Percentiles rank a stretch among this genome's conserved stretches.
Evolutionary conservation across 2,888 invertebrate genomes (phyloP).

Genomic region (Campaea margaritaria): DNA sequence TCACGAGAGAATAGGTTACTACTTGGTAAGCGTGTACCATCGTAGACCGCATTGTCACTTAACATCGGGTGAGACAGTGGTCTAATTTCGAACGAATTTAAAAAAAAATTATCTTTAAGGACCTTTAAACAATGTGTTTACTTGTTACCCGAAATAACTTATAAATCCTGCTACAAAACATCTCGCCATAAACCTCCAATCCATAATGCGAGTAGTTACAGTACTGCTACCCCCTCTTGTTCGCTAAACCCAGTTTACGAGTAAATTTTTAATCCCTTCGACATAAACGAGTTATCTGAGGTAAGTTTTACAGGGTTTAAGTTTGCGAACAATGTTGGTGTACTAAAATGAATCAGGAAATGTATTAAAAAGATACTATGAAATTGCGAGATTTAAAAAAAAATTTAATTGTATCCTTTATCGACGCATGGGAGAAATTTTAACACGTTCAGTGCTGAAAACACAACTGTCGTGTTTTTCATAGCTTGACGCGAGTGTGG

Average conservation of each 20-base stretch:
- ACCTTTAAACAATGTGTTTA: no score
- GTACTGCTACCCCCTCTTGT: slow-evolving; percentile 34
- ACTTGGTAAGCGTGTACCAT: no score
- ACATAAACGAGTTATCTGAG: slow-evolving; percentile 51
- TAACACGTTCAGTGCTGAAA: no score
- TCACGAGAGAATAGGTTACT: no score
- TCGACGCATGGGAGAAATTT: no score
- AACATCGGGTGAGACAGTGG: no score
- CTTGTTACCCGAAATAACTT: slow-evolving; percentile 28
- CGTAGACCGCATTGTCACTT: no score
- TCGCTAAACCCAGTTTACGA: slow-evolving; percentile 58
- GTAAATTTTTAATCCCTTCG: slow-evolving; percentile 68
- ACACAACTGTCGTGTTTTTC: no score
- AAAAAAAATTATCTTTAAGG: not conserved
- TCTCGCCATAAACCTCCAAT: slow-evolving; percentile 19
- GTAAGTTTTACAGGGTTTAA: slow-evolving; percentile 51
- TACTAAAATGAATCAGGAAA: slow-evolving; percentile 19
- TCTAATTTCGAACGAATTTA: no score
- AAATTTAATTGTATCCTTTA: no score
- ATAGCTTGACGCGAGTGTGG: no score
- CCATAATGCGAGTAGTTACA: slow-evolving; percentile 2
- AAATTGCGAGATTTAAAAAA: no score
- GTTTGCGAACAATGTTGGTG: slow-evolving; percentile 43
- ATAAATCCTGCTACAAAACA: slow-evolving; percentile 30
- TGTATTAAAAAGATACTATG: slow-evolving; percentile 17